Evolutionary conservation across 2,888 invertebrate species (phyloP).

Genomic region (Onchidella celtica): DNA sequence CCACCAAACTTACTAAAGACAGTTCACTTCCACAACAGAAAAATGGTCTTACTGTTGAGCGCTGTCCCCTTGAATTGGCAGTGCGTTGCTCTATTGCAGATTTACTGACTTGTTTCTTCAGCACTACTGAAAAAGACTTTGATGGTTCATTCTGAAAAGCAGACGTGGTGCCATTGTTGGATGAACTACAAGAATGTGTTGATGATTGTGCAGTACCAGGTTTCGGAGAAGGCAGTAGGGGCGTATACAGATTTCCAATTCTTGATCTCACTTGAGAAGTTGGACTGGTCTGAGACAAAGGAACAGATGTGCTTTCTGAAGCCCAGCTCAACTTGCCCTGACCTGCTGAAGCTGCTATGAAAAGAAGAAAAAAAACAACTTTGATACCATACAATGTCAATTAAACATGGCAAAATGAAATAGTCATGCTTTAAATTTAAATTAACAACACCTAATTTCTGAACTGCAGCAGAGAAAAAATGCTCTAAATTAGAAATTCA

Average conservation of each 20-base stretch:
- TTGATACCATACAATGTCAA: too few species aligned
- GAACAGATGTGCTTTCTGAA: not conserved
- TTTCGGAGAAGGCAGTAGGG: slow-evolving; percentile 20
- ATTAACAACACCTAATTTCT: too few species aligned
- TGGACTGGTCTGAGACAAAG: not conserved
- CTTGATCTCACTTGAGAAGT: too few species aligned
- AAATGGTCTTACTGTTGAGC: slow-evolving; percentile 72
- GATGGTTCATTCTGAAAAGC: not conserved
- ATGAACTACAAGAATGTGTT: not conserved
- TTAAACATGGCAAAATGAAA: too few species aligned
- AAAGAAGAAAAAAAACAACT: too few species aligned
- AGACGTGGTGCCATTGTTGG: not conserved
- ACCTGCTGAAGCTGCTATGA: slow-evolving; percentile 16
- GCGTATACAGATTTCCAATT: slow-evolving; percentile 36
- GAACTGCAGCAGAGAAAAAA: too few species aligned
- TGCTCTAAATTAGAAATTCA: too few species aligned
- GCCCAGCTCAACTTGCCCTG: not conserved
- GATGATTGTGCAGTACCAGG: not conserved
- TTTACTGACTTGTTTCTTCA: slow-evolving; percentile 11
- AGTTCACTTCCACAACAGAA: slow-evolving; percentile 76
- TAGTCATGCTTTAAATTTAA: too few species aligned
- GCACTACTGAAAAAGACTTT: not conserved
- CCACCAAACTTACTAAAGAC: slow-evolving; percentile 68
- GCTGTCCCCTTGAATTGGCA: slow-evolving; percentile 53
- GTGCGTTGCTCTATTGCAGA: not conserved